phyloP scores from a whole-genome alignment of 2,888 invertebrate species.

The Acronicta leporina region DNA sequence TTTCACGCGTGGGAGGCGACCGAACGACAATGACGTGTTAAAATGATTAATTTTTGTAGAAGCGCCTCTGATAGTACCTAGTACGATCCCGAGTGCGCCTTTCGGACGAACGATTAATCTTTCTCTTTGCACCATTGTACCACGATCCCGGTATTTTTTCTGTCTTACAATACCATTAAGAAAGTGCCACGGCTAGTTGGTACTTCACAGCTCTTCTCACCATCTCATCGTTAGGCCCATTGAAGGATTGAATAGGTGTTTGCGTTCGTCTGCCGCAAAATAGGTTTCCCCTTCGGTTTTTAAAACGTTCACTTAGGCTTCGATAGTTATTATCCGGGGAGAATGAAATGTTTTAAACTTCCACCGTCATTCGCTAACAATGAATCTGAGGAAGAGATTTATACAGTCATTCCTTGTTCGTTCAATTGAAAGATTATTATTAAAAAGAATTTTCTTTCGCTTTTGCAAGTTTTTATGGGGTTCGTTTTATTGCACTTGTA shows the following conservation, averaged over 20 bases:
- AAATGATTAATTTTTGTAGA: constrained; percentile 87
- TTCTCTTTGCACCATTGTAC: constrained; percentile 86
- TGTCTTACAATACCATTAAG: constrained; percentile 87
- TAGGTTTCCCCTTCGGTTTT: constrained; percentile 85
- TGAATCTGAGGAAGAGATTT: constrained; percentile 76
- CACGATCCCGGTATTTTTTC: constrained; percentile 85
- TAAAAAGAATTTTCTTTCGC: constrained; percentile 54
- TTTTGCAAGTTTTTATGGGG: constrained; percentile 61
- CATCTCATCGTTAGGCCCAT: constrained; percentile 79
- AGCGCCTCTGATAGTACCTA: constrained; percentile 69
- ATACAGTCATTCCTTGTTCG: constrained; percentile 83
- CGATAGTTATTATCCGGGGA: constrained; percentile 85
- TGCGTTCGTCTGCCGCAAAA: constrained; percentile 84
- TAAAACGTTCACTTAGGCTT: constrained; percentile 86
- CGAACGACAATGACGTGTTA: constrained; percentile 86
- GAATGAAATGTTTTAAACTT: constrained; percentile 86
- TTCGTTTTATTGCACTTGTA: constrained; percentile 31
- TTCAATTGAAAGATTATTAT: constrained; percentile 69
- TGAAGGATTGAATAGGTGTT: constrained; percentile 89
- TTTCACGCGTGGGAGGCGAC: constrained; percentile 80
- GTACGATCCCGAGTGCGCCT: constrained; percentile 73
- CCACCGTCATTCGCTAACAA: constrained; percentile 86
- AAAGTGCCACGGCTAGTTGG: constrained; percentile 88
- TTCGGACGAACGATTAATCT: constrained; percentile 85
- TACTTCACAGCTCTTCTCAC: constrained; percentile 75